Percentiles rank a stretch among this genome's conserved stretches.
Evolutionary conservation across 37 sponge, comb jelly and placozoan genomes (phyloP).

Genomic region (Trichoplax adhaerens): DNA sequence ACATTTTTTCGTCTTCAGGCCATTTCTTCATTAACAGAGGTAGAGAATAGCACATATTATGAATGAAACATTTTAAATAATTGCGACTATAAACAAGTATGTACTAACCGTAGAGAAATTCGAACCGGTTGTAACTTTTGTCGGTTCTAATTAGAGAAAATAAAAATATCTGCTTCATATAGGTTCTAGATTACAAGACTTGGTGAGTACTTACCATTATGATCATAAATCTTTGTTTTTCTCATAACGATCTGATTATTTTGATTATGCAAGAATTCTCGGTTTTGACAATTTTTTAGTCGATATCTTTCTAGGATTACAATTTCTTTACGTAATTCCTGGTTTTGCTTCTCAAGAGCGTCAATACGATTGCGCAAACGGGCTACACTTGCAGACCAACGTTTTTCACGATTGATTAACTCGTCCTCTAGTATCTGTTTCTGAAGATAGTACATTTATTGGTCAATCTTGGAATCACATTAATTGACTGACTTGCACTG

Average conservation of each 20-base stretch:
- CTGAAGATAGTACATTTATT: too few relatives aligned
- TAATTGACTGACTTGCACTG: too few relatives aligned
- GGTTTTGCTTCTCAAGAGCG: constrained; percentile 43
- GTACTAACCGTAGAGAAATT: not conserved
- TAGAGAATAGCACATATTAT: too few relatives aligned
- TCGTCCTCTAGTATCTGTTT: constrained; percentile 1
- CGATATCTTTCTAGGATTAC: constrained; percentile 56
- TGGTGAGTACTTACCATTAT: not conserved
- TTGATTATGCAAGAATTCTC: not conserved
- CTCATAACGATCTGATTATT: not conserved
- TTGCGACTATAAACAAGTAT: too few relatives aligned
- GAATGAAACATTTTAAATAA: too few relatives aligned
- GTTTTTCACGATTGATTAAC: constrained; percentile 35
- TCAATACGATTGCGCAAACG: constrained; percentile 32
- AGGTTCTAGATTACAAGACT: too few relatives aligned
- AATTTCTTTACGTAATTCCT: constrained; percentile 57
- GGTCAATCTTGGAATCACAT: too few relatives aligned
- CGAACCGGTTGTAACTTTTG: constrained; percentile 15
- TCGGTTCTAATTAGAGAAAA: not conserved
- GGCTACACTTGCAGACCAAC: constrained; percentile 42
- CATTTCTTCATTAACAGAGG: too few relatives aligned
- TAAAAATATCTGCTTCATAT: too few relatives aligned
- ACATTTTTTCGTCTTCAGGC: too few relatives aligned
- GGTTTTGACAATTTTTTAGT: constrained; percentile 29
- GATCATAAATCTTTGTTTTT: not conserved